Evolutionary conservation across 1,140 invertebrate species (phyloP).

Genomic region (Calliphora vicina): DNA sequence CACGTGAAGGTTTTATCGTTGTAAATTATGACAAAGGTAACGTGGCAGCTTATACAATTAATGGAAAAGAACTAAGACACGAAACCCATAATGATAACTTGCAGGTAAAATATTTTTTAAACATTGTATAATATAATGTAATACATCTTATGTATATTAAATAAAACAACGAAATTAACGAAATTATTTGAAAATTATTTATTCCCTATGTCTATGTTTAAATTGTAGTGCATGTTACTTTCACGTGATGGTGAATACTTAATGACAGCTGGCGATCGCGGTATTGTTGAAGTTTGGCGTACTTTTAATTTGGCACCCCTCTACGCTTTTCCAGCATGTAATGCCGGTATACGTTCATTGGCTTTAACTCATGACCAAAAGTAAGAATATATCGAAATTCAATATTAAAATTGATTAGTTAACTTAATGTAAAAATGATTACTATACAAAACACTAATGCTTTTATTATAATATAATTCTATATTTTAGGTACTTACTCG

Average conservation of each 20-base stretch:
- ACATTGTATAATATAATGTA: not conserved
- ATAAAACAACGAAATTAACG: not conserved
- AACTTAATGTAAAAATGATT: too few species aligned
- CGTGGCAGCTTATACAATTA: constrained; percentile 92
- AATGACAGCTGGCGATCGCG: constrained; percentile 94
- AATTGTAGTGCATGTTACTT: constrained; percentile 89
- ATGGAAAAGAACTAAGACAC: constrained; percentile 85
- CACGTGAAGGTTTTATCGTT: constrained; percentile 94
- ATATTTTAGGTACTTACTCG: constrained; percentile 87
- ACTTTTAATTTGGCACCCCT: constrained; percentile 95
- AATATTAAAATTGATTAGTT: too few species aligned
- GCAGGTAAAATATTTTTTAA: constrained; percentile 72
- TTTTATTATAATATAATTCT: too few species aligned
- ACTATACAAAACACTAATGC: too few species aligned
- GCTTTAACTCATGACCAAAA: constrained; percentile 97
- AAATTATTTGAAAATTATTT: constrained; percentile 19
- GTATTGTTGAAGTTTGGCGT: constrained; percentile 97
- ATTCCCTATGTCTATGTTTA: not conserved
- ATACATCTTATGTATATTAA: not conserved
- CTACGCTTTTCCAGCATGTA: constrained; percentile 96
- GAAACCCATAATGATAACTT: constrained; percentile 94
- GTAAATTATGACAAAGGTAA: constrained; percentile 92
- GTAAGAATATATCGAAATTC: too few species aligned
- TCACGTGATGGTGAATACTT: constrained; percentile 98
- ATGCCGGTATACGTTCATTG: constrained; percentile 89